Conservation (phyloP, 2,797 vertebrate genomes). For the Cossypha polioptera region DNA sequence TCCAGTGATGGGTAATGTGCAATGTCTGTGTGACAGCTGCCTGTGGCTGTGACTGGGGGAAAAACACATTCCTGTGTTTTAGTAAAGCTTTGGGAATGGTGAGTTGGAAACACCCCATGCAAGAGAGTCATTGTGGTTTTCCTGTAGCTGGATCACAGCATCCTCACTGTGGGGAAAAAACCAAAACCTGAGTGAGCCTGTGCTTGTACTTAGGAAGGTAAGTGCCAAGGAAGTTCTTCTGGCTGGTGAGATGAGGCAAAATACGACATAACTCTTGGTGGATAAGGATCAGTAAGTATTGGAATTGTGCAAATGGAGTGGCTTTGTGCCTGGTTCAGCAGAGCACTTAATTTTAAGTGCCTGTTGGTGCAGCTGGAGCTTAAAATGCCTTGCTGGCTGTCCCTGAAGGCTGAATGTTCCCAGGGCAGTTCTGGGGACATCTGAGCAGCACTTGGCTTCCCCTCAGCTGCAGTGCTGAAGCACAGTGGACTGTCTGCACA, state of each 20-base stretch:
- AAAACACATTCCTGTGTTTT: not conserved
- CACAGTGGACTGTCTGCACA: not conserved
- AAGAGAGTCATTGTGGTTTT: not conserved
- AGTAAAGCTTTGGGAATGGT: not conserved
- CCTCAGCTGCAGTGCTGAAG: not conserved
- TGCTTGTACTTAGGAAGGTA: not conserved
- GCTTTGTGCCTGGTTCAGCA: constrained; percentile 3
- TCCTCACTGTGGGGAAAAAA: not conserved
- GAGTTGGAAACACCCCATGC: not conserved
- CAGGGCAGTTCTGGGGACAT: not conserved
- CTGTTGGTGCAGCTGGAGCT: not conserved
- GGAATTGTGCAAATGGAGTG: not conserved
- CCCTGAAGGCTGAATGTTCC: not conserved
- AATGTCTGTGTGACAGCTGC: not conserved
- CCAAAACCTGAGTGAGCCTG: not conserved
- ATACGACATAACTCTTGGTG: not conserved
- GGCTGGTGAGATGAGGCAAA: constrained; percentile 24
- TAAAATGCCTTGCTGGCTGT: not conserved
- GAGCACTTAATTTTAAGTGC: not conserved
- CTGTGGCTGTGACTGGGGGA: not conserved
- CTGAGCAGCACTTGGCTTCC: not conserved
- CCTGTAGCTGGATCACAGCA: not conserved
- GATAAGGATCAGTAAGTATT: not conserved
- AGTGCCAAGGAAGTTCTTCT: constrained; percentile 2
- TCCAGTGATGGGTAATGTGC: not conserved